phyloP scores from a whole-genome alignment of 2,797 vertebrate genomes.

The Channallabes apus region DNA sequence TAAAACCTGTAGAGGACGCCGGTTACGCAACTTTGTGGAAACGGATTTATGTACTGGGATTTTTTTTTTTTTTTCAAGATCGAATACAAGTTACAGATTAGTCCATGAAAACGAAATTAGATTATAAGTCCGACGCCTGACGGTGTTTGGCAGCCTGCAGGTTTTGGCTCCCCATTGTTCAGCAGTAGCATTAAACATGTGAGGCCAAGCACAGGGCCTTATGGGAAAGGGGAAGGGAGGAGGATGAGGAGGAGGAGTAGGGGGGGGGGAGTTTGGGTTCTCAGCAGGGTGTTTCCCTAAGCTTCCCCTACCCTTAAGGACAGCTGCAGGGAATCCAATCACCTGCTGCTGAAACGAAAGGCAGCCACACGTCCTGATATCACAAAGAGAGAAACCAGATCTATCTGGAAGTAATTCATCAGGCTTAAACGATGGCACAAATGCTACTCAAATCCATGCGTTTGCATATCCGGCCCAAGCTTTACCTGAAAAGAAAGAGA shows the following conservation, averaged over 20 bases:
- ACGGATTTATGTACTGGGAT: neutral
- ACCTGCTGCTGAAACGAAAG: constrained; percentile 59
- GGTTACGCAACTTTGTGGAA: neutral
- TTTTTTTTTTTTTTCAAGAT: neutral
- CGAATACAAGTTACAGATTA: neutral
- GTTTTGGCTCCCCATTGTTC: constrained; percentile 12
- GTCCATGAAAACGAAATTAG: neutral
- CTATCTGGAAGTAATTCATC: constrained; percentile 12
- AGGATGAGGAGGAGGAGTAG: neutral
- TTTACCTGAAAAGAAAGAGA: constrained; percentile 38
- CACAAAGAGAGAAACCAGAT: constrained; percentile 50
- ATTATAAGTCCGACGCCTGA: constrained; percentile 10
- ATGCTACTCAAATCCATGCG: neutral
- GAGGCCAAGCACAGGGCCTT: constrained; percentile 36
- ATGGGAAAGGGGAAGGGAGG: constrained; percentile 38
- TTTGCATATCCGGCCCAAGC: neutral
- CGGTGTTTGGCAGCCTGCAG: constrained; percentile 5
- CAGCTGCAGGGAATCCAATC: constrained; percentile 55
- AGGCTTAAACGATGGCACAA: neutral
- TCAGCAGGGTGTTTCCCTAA: constrained; percentile 44
- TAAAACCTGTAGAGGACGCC: neutral
- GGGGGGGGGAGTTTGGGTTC: constrained; percentile 1
- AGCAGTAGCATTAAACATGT: constrained; percentile 23
- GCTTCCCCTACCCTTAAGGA: constrained; percentile 57
- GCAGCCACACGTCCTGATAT: constrained; percentile 46